Conservation (phyloP, 2,113 vertebrate species). For the Atractosteus spatula region DNA sequence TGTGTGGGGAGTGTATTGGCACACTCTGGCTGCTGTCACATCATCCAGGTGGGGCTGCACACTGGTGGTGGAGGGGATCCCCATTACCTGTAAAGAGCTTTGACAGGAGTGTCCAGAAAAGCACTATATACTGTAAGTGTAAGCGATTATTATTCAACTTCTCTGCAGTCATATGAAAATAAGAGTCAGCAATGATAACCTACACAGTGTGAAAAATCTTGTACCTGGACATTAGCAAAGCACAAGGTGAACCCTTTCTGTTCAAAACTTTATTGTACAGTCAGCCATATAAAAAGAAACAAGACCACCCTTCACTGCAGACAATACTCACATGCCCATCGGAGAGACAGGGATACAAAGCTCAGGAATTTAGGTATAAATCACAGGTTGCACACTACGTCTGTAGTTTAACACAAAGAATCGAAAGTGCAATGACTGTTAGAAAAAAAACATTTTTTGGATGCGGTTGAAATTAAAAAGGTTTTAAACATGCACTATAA, state of each 20-base stretch:
- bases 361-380: constrained; percentile 20
- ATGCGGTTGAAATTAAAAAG: not conserved
- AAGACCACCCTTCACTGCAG: constrained; percentile 23
- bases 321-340: constrained; percentile 21
- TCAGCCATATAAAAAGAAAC: constrained; percentile 57
- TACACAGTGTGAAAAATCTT: too few species aligned
- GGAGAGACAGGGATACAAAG: constrained; percentile 11
- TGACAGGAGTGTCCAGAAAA: too few species aligned
- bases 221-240: not conserved
- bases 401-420: constrained; percentile 27
- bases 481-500: not conserved
- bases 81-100: too few species aligned
- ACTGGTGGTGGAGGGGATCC: too few species aligned
- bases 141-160: too few species aligned
- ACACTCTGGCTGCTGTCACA: too few species aligned
- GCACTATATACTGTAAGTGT: too few species aligned
- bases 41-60: too few species aligned
- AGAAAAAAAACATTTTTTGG: too few species aligned
- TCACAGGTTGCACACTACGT: constrained; percentile 26
- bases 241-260: constrained; percentile 9
- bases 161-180: too few species aligned
- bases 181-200: too few species aligned
- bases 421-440: constrained; percentile 6
- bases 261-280: constrained; percentile 64
- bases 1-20: too few species aligned